Conservation (phyloP, 2,888 invertebrate genomes). For the Oasisia sp. region DNA sequence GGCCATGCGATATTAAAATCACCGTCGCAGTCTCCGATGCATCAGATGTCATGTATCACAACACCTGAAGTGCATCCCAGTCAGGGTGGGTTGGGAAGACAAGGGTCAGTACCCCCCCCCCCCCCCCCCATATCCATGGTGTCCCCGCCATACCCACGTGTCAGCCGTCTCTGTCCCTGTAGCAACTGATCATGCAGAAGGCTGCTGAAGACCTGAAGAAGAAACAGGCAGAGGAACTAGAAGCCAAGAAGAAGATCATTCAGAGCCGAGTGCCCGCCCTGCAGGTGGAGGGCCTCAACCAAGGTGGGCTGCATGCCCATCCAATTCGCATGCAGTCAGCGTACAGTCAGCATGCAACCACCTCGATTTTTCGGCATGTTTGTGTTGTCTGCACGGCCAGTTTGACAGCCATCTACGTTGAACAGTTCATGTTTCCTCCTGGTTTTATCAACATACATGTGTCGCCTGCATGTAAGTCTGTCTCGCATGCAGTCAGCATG, state of each 20-base stretch:
- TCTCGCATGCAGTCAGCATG: background rate
- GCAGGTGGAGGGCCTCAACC: slow-evolving; percentile 54
- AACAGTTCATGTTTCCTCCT: too few species aligned
- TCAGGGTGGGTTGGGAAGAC: background rate
- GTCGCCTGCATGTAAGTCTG: slow-evolving; percentile 44
- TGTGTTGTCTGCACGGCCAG: background rate
- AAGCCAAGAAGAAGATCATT: slow-evolving; percentile 73
- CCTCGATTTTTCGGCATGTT: background rate
- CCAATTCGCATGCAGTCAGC: background rate
- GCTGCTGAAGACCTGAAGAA: slow-evolving; percentile 99
- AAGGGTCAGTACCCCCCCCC: background rate
- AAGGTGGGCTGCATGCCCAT: slow-evolving; percentile 47
- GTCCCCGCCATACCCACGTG: background rate
- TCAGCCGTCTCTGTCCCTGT: slow-evolving; percentile 46
- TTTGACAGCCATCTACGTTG: too few species aligned
- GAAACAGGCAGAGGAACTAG: slow-evolving; percentile 98
- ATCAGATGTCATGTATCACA: background rate
- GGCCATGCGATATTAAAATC: background rate
- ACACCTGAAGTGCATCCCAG: background rate
- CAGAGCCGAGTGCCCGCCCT: slow-evolving; percentile 58
- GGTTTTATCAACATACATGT: too few species aligned
- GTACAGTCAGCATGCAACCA: background rate
- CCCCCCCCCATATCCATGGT: background rate
- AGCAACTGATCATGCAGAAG: slow-evolving; percentile 99
- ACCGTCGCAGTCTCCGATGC: background rate